Evolutionary conservation across 2,113 vertebrate genomes (phyloP).

Genomic region (Cisticola juncidis): DNA sequence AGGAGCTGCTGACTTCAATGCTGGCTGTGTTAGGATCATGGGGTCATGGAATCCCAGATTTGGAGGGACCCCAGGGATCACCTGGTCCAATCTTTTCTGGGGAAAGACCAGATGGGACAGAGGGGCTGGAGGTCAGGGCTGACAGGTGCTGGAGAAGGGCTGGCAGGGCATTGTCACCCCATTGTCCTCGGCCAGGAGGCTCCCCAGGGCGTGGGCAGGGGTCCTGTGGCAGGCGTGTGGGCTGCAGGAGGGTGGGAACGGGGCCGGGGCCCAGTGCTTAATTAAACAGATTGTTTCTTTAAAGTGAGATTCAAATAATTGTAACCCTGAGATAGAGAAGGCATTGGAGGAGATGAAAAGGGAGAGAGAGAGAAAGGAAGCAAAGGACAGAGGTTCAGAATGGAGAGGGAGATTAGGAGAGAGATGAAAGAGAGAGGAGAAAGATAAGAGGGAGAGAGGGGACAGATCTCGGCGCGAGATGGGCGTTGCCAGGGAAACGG

Average conservation of each 20-base stretch:
- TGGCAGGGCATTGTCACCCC: background rate
- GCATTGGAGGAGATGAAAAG: constrained; percentile 61
- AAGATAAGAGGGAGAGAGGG: constrained; percentile 68
- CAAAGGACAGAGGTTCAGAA: constrained; percentile 62
- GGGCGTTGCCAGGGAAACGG: constrained; percentile 78
- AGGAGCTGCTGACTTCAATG: rapidly evolving
- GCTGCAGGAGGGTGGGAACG: background rate
- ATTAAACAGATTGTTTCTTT: background rate
- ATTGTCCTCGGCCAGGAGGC: rapidly evolving
- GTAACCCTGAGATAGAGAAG: constrained; percentile 40
- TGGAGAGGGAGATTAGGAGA: constrained; percentile 47
- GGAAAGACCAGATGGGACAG: background rate
- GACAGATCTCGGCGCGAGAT: constrained; percentile 60
- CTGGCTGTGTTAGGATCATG: background rate
- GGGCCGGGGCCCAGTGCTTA: background rate
- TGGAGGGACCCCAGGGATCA: background rate
- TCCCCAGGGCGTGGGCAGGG: background rate
- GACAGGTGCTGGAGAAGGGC: background rate
- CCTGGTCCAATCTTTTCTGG: background rate
- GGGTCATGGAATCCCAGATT: background rate
- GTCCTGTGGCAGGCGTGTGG: background rate
- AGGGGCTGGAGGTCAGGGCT: background rate
- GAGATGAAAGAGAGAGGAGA: constrained; percentile 74
- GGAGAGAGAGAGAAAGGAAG: constrained; percentile 43
- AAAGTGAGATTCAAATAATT: constrained; percentile 52